Conservation (phyloP, 2,888 invertebrate species). For the Chirona hameri region DNA sequence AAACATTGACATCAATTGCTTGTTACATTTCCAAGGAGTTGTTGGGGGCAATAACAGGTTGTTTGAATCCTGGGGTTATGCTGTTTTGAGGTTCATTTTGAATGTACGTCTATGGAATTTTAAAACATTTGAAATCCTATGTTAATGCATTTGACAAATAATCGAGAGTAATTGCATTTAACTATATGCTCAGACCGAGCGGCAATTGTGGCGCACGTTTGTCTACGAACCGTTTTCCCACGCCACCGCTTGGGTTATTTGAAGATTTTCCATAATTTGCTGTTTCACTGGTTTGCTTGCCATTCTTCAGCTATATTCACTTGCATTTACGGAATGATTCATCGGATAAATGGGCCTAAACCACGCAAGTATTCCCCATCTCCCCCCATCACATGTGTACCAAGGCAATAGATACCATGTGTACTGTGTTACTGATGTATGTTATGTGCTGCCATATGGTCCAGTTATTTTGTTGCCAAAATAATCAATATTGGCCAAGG, state of each 20-base stretch:
- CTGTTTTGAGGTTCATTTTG: too few species aligned
- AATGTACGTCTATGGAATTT: too few species aligned
- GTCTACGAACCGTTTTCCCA: constrained; percentile 77
- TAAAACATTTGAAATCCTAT: too few species aligned
- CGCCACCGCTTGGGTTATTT: constrained; percentile 74
- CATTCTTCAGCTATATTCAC: constrained; percentile 53
- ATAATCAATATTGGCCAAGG: background rate
- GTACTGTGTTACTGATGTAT: background rate
- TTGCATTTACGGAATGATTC: constrained; percentile 60
- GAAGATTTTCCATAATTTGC: constrained; percentile 71
- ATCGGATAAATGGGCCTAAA: constrained; percentile 60
- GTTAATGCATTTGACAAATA: too few species aligned
- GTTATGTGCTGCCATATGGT: background rate
- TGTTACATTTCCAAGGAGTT: too few species aligned
- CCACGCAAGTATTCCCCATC: background rate
- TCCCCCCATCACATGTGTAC: background rate
- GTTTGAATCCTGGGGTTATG: too few species aligned
- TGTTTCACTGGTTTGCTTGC: constrained; percentile 65
- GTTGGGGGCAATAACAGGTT: too few species aligned
- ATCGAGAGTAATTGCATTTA: too few species aligned
- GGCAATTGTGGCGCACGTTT: constrained; percentile 29
- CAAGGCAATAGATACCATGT: too few species aligned
- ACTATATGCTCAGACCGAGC: background rate
- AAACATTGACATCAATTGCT: too few species aligned
- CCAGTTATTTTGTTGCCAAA: background rate